Evolutionary conservation across 2,888 invertebrate species (phyloP).

Genomic region (Metellina segmentata): DNA sequence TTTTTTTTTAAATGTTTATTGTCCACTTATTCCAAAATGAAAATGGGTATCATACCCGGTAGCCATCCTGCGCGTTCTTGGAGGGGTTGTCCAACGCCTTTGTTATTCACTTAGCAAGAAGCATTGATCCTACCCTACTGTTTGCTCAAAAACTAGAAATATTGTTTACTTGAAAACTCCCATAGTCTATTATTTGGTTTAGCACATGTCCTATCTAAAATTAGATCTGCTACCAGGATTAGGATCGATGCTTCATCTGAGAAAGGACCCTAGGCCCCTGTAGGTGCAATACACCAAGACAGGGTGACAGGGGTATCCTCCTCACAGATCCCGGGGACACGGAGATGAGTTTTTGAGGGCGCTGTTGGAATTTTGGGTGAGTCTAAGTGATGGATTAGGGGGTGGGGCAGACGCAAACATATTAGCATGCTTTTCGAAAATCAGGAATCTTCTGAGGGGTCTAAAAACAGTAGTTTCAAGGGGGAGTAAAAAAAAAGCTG

Average conservation of each 20-base stretch:
- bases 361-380: constrained; percentile 48
- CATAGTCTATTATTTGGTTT: not conserved
- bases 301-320: not conserved
- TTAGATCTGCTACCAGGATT: constrained; percentile 20
- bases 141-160: not conserved
- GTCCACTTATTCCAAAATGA: too few species aligned
- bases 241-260: constrained; percentile 24
- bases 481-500: not conserved
- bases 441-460: constrained; percentile 5
- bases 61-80: too few species aligned
- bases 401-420: constrained; percentile 49
- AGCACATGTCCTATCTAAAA: constrained; percentile 32
- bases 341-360: constrained; percentile 19
- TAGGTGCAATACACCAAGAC: not conserved
- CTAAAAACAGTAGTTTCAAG: constrained; percentile 34
- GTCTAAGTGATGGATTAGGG: constrained; percentile 57
- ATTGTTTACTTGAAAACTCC: constrained; percentile 5
- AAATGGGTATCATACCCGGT: too few species aligned
- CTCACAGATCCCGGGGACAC: constrained; percentile 6
- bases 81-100: not conserved
- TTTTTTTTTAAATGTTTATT: too few species aligned
- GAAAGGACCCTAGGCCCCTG: not conserved
- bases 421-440: constrained; percentile 49
- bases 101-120: not conserved
- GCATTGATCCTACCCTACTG: not conserved